Percentiles rank a stretch among this genome's conserved stretches.
Evolutionary conservation across 2,888 invertebrate species (phyloP).

Genomic region (Lamellibrachia columna): DNA sequence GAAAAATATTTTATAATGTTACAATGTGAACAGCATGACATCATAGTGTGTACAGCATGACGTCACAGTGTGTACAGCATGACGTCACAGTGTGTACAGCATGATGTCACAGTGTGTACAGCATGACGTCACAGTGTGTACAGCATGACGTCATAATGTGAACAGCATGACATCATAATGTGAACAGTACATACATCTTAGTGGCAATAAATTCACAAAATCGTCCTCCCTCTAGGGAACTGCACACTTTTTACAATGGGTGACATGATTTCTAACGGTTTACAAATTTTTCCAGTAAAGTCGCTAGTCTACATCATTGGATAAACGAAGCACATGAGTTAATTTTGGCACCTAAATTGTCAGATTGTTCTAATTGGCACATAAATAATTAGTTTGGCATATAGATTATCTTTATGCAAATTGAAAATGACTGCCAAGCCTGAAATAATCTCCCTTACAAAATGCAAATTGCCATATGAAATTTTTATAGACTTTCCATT

Average conservation of each 20-base stretch:
- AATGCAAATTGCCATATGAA: constrained; percentile 14
- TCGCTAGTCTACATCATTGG: not conserved
- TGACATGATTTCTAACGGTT: not conserved
- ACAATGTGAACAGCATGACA: not conserved
- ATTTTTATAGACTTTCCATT: constrained; percentile 2
- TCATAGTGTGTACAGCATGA: not conserved
- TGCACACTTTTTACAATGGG: not conserved
- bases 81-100: too few relatives aligned
- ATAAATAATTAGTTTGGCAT: not conserved
- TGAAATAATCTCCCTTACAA: not conserved
- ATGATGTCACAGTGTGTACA: not conserved
- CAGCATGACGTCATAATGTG: not conserved
- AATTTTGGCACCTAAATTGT: not conserved
- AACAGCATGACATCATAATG: too few relatives aligned
- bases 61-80: too few relatives aligned
- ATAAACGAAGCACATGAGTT: not conserved
- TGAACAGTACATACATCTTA: too few relatives aligned
- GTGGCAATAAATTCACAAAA: too few relatives aligned
- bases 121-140: not conserved
- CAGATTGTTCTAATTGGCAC: not conserved
- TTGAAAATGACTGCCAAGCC: not conserved
- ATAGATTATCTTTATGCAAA: not conserved
- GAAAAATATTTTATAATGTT: not conserved
- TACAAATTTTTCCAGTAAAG: not conserved
- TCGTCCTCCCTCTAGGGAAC: too few relatives aligned